Evolutionary conservation across 2,888 invertebrate genomes (phyloP), one percentile per base, ranked within the genome.

Genomic region (Pasiphila rectangulata): DNA sequence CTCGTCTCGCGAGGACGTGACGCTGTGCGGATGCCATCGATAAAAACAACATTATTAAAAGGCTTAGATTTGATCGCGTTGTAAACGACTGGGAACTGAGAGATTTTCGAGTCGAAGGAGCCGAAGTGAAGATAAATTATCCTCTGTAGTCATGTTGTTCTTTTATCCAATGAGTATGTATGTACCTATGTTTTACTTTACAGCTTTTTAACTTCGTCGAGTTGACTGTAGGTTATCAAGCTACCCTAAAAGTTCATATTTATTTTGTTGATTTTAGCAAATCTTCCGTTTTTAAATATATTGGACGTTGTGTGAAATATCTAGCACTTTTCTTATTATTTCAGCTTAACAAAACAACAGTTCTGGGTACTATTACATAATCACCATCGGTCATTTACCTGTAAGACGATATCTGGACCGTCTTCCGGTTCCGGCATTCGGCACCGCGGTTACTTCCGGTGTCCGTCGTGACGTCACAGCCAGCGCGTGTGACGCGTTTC

Each of bases 401-500:
- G 67, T 63, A 72, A 78, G 73, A 75, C 72, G 75, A 71, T 80
- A 79, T 73, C 77, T 77, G 67, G 67, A 73, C 63, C 59, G 72
- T 71, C 75, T 63, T 81, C 83, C 81, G 79, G 69, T 80, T 85
- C 83, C 84, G 85, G 76, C 69, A 59, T 64, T 72, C 69, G 80
- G 79, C 79, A 76, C 81, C 79, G 72, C 72, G 67, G 68, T 67
- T 69, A 63, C 75, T 78, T 84, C 85, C 85, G 80, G 79, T 77
- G 80, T 77, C 79, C 75, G 69, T 61, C 30, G 69, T 83, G 83
- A 85, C 82, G 83, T 83, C 82, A 80, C 75, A 54, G 63, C 73
- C 72, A 69, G 71, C 68, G 68, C 76, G 77, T 75, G 76, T 76
- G 82, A 85, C 83, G 83, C 77, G 77, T 75, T 80, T 85, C 85